A percentile compares a stretch with the other conserved stretches of the same genome.
phyloP scores from a whole-genome alignment of 1,140 invertebrate species.

The Heliconius hewitsoni region DNA sequence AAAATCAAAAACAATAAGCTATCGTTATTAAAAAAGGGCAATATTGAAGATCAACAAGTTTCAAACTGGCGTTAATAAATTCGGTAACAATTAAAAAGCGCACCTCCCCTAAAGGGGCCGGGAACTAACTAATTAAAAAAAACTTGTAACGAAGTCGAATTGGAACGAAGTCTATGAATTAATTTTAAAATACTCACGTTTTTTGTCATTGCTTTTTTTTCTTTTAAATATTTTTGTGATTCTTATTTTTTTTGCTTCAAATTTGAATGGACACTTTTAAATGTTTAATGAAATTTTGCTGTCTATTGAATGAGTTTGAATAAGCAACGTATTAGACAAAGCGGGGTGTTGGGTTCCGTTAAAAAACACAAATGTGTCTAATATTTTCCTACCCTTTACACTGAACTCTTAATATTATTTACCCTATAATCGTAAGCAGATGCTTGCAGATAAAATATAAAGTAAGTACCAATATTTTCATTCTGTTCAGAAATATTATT shows the following conservation, averaged over 20 bases:
- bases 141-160: conserved; percentile 57
- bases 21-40: conserved; percentile 20
- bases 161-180: conserved; percentile 55
- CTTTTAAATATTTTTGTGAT: not conserved
- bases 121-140: conserved; percentile 57
- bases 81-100: conserved; percentile 52
- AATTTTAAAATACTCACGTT: conserved; percentile 45
- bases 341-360: not conserved
- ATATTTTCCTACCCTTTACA: too few relatives aligned
- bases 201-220: conserved; percentile 44
- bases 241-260: conserved; percentile 24
- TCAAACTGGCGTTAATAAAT: conserved; percentile 46
- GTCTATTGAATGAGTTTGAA: not conserved
- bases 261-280: not conserved
- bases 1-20: too few relatives aligned
- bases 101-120: conserved; percentile 45
- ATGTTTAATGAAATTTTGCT: not conserved
- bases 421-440: too few relatives aligned
- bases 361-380: too few relatives aligned
- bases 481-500: too few relatives aligned
- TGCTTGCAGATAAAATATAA: too few relatives aligned
- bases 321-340: not conserved
- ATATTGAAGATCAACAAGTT: conserved; percentile 44
- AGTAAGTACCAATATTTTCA: too few relatives aligned
- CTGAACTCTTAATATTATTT: too few relatives aligned